A percentile compares a stretch with the other conserved stretches of the same genome.
phyloP scores from a whole-genome alignment of 2,797 vertebrate species.

The Sebastes hubbsi region DNA sequence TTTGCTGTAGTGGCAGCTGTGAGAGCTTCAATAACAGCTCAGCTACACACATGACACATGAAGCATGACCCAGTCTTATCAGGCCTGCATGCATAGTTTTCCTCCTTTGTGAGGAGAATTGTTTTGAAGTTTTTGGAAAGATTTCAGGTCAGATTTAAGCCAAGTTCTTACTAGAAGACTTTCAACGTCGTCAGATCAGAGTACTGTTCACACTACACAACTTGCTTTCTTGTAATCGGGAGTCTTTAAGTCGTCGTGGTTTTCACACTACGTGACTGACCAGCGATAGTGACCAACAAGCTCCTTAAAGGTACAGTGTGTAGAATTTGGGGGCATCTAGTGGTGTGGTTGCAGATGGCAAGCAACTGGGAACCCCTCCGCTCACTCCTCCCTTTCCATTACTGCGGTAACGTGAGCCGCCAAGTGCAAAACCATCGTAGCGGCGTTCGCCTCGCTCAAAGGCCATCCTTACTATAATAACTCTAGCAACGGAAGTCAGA shows the following conservation, averaged over 20 bases:
- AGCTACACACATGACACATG: fast-evolving
- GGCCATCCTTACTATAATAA: no score
- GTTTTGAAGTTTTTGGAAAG: background rate
- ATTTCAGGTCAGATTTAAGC: background rate
- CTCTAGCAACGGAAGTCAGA: no score
- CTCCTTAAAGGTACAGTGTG: no score
- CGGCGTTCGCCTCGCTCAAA: fast-evolving
- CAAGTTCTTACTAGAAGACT: background rate
- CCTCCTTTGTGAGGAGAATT: background rate
- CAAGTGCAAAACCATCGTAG: no score
- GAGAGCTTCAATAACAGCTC: background rate
- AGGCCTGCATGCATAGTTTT: background rate
- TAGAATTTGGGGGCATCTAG: no score
- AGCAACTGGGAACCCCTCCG: no score
- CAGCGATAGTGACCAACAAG: no score
- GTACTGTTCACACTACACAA: background rate
- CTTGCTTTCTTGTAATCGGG: background rate
- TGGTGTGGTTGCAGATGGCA: no score
- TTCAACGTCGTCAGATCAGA: background rate
- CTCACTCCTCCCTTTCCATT: no score
- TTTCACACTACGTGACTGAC: background rate
- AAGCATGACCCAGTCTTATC: background rate
- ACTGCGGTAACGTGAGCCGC: no score
- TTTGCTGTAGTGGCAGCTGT: background rate
- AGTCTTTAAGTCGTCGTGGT: background rate